Percentiles rank a stretch among this genome's conserved stretches.
Conservation (phyloP, 2,888 invertebrate genomes). For the Anoncus sp. region DNA sequence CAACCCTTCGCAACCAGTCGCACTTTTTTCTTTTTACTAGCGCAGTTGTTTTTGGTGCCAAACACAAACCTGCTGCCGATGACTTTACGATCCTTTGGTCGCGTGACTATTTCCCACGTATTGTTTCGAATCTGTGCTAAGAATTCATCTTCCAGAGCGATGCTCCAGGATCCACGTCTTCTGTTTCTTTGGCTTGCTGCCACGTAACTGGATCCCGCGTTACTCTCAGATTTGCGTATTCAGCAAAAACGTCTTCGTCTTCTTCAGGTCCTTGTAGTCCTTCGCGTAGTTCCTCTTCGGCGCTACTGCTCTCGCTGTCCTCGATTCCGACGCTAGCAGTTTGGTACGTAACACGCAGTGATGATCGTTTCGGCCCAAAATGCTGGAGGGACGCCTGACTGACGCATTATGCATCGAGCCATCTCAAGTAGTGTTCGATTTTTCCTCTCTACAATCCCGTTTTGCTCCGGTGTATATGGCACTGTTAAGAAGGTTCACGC, state of each 20-base stretch:
- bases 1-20: conserved; percentile 55
- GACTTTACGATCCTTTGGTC: conserved; percentile 47
- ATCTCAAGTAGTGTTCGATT: conserved; percentile 50
- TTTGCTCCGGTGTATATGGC: conserved; percentile 71
- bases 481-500: too few species aligned
- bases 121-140: conserved; percentile 48
- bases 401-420: conserved; percentile 58
- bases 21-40: conserved; percentile 33
- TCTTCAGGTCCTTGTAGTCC: neutral
- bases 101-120: conserved; percentile 47
- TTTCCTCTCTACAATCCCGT: conserved; percentile 26
- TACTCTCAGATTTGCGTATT: conserved; percentile 30
- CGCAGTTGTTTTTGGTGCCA: neutral
- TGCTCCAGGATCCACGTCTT: conserved; percentile 38
- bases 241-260: conserved; percentile 4
- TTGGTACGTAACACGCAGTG: conserved; percentile 59
- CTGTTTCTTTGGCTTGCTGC: conserved; percentile 30
- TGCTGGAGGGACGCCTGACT: conserved; percentile 51
- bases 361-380: conserved; percentile 37
- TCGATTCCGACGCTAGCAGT: neutral
- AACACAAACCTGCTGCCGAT: conserved; percentile 22
- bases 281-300: neutral
- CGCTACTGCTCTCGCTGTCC: neutral
- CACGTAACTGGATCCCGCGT: conserved; percentile 30
- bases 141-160: conserved; percentile 42